Conservation (phyloP, 2,113 vertebrate genomes). For the Alligator sinensis region DNA sequence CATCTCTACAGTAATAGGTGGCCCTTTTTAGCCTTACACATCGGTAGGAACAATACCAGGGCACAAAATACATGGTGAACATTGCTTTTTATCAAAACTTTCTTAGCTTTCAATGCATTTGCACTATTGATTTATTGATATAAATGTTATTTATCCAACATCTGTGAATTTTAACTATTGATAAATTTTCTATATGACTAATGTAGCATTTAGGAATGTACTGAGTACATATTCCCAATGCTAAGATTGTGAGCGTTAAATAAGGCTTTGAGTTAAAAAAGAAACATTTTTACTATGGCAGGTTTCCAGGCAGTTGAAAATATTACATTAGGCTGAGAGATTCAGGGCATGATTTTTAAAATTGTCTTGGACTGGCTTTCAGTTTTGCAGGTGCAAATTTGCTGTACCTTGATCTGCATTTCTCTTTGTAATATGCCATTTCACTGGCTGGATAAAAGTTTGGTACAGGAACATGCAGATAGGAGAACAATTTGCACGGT, state of each 20-base stretch:
- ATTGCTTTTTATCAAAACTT: constrained; percentile 75
- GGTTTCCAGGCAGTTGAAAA: background rate
- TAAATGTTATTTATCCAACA: constrained; percentile 75
- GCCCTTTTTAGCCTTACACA: constrained; percentile 81
- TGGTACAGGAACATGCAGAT: background rate
- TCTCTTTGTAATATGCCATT: background rate
- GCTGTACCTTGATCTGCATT: background rate
- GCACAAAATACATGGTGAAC: constrained; percentile 71
- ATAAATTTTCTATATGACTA: background rate
- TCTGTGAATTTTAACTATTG: constrained; percentile 56
- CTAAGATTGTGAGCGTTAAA: background rate
- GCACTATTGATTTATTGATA: constrained; percentile 61
- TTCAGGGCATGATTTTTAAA: background rate
- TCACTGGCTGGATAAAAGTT: background rate
- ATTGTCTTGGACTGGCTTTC: background rate
- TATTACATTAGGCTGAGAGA: background rate
- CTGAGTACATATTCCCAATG: background rate
- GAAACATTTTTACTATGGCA: background rate
- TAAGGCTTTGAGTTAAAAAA: background rate
- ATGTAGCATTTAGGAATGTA: constrained; percentile 19
- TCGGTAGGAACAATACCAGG: constrained; percentile 74
- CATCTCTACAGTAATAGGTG: constrained; percentile 84
- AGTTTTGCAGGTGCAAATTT: background rate
- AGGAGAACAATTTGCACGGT: background rate
- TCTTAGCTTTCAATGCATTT: constrained; percentile 71